phyloP scores from a whole-genome alignment of 1,140 invertebrate genomes.

The Listronotus oregonensis region DNA sequence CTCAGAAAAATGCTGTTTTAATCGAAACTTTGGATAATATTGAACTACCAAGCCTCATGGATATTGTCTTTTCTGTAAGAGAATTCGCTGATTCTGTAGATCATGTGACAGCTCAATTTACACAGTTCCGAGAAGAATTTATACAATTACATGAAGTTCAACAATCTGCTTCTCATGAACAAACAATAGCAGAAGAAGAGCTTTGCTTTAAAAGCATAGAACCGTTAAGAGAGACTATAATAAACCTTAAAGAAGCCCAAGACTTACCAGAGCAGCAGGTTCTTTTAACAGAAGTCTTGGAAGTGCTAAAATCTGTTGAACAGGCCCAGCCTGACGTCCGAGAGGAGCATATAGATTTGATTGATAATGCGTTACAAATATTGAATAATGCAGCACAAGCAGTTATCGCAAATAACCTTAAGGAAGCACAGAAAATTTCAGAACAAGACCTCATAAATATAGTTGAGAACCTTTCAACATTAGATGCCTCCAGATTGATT shows the following conservation, averaged over 20 bases:
- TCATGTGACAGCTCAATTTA: slow-evolving; percentile 15
- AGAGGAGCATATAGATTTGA: slow-evolving; percentile 12
- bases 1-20: slow-evolving; percentile 19
- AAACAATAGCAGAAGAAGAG: slow-evolving; percentile 25
- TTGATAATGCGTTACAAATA: slow-evolving; percentile 14
- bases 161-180: slow-evolving; percentile 1
- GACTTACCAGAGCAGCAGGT: slow-evolving; percentile 26
- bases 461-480: neutral
- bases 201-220: slow-evolving; percentile 27
- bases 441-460: slow-evolving; percentile 7
- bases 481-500: slow-evolving; percentile 9
- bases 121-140: neutral
- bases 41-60: slow-evolving; percentile 22
- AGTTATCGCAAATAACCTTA: slow-evolving; percentile 20
- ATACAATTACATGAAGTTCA: neutral
- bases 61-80: slow-evolving; percentile 28
- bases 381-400: slow-evolving; percentile 23
- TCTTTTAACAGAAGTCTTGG: slow-evolving; percentile 23
- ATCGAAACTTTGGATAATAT: slow-evolving; percentile 23
- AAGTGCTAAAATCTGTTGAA: slow-evolving; percentile 26
- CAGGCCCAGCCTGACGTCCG: neutral
- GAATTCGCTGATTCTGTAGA: slow-evolving; percentile 33
- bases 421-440: neutral
- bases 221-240: slow-evolving; percentile 17
- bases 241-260: slow-evolving; percentile 3